A percentile compares a stretch with the other conserved stretches of the same genome.
Evolutionary conservation across 2,797 vertebrate species (phyloP).

Genomic region (Mus caroli): DNA sequence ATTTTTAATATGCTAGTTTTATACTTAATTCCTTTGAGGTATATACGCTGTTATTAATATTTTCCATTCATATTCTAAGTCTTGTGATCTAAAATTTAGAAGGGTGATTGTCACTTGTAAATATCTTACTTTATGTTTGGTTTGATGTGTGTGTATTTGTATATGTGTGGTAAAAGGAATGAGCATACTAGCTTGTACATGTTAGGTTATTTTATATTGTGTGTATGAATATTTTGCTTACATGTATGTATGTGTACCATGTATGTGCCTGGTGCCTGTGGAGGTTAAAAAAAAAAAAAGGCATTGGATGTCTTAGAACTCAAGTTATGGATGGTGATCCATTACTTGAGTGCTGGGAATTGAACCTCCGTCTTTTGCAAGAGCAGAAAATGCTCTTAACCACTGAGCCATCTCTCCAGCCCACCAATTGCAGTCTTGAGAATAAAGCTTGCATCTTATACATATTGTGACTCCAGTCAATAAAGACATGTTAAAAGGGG

Average conservation of each 20-base stretch:
- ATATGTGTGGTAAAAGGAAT: not conserved
- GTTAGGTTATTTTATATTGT: not conserved
- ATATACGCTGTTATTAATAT: slow-evolving; percentile 38
- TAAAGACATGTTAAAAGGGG: not conserved
- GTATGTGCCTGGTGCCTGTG: not conserved
- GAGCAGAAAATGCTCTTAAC: not conserved
- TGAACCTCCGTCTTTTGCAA: not conserved
- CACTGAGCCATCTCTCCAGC: not conserved
- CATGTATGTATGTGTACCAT: not conserved
- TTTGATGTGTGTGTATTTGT: not conserved
- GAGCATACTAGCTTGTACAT: not conserved
- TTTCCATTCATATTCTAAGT: slow-evolving; percentile 52
- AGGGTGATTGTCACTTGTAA: not conserved
- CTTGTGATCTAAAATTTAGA: slow-evolving; percentile 37
- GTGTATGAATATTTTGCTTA: not conserved
- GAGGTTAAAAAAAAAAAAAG: not conserved
- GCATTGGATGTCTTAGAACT: not conserved
- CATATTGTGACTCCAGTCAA: slow-evolving; percentile 21
- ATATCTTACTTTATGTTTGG: not conserved
- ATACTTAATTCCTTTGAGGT: slow-evolving; percentile 21
- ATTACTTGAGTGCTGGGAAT: not conserved
- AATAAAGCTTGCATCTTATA: slow-evolving; percentile 19
- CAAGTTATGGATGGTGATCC: not conserved
- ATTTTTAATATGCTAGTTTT: slow-evolving; percentile 56
- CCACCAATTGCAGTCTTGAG: not conserved